phyloP scores from a whole-genome alignment of 1,140 invertebrate species.

The Zaprionus capensis region DNA sequence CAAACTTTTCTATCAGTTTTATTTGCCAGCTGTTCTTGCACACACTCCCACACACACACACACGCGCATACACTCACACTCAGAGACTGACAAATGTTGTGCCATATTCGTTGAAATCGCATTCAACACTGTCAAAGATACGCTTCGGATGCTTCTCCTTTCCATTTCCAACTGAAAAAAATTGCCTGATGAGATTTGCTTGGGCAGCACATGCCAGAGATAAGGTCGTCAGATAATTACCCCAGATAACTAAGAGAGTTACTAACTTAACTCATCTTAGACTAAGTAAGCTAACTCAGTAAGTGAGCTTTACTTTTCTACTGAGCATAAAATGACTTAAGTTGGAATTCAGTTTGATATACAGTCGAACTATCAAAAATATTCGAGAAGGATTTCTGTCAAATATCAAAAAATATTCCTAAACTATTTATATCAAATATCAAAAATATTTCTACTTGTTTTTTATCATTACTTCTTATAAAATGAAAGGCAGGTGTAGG shows the following conservation, averaged over 20 bases:
- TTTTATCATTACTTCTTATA: no score
- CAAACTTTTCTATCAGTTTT: constrained; percentile 66
- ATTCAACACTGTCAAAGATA: constrained; percentile 34
- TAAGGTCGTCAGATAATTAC: constrained; percentile 14
- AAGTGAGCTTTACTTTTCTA: not conserved
- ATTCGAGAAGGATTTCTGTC: no score
- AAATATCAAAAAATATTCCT: no score
- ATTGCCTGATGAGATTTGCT: constrained; percentile 14
- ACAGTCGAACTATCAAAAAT: no score
- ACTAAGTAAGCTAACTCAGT: not conserved
- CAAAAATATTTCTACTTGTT: no score
- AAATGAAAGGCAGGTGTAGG: no score
- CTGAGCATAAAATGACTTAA: not conserved
- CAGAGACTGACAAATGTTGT: constrained; percentile 23
- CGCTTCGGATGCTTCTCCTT: not conserved
- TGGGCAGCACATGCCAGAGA: not conserved
- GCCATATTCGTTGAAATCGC: constrained; percentile 35
- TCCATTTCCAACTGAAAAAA: not conserved
- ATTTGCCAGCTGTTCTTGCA: constrained; percentile 64
- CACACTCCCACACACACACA: constrained; percentile 20
- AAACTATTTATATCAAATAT: no score
- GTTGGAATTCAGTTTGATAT: no score
- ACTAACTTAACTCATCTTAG: not conserved
- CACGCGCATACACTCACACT: not conserved
- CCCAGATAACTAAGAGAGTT: not conserved